phyloP scores from a whole-genome alignment of 2,888 invertebrate genomes.

The Chrysomela aeneicollis region DNA sequence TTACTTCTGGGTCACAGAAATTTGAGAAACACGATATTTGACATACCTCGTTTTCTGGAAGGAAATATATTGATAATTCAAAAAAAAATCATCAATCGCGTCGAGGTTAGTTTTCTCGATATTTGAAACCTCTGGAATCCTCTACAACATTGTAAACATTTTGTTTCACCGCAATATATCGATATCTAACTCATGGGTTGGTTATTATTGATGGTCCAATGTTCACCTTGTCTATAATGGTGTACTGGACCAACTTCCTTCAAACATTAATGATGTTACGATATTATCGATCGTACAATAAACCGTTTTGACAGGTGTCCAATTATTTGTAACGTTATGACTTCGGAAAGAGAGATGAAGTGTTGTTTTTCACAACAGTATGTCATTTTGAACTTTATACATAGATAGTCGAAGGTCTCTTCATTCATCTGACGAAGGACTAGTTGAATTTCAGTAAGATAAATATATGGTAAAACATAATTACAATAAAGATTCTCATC shows the following conservation, averaged over 20 bases:
- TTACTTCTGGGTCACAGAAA: too few species aligned
- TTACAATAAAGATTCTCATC: too few species aligned
- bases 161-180: neutral
- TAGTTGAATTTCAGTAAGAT: too few species aligned
- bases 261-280: neutral
- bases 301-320: neutral
- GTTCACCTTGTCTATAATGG: neutral
- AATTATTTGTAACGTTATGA: neutral
- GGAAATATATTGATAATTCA: too few species aligned
- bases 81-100: too few species aligned
- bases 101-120: too few species aligned
- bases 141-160: neutral
- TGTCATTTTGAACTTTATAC: too few species aligned
- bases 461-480: too few species aligned
- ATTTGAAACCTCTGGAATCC: neutral
- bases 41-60: too few species aligned
- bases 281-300: neutral
- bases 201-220: neutral
- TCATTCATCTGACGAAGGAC: too few species aligned
- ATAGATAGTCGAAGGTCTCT: too few species aligned
- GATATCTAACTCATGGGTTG: neutral
- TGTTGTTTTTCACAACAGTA: neutral
- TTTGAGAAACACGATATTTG: too few species aligned
- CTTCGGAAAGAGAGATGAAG: neutral
- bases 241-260: neutral